Conservation (phyloP, 2,113 vertebrate genomes). For the Kryptolebias marmoratus region DNA sequence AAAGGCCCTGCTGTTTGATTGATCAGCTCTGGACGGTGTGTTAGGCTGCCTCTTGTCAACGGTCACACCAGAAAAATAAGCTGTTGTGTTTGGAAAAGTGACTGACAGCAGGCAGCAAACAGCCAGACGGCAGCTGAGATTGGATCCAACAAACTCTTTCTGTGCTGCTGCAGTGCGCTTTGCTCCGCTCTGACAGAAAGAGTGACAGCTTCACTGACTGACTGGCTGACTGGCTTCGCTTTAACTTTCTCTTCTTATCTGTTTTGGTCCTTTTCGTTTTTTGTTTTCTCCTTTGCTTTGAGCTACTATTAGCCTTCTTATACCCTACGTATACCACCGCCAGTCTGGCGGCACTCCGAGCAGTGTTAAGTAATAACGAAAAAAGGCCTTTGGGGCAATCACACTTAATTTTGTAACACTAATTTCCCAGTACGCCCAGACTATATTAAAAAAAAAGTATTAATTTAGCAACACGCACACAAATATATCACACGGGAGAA, state of each 20-base stretch:
- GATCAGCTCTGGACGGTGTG: constrained; percentile 57
- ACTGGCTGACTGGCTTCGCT: constrained; percentile 28
- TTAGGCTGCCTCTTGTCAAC: constrained; percentile 32
- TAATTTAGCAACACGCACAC: constrained; percentile 24
- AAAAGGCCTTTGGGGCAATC: constrained; percentile 55
- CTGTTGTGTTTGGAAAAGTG: constrained; percentile 62
- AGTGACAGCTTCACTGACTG: constrained; percentile 41
- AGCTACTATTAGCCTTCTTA: constrained; percentile 31
- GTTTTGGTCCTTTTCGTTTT: neutral
- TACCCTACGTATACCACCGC: neutral
- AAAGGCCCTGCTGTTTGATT: constrained; percentile 44
- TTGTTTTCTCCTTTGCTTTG: constrained; percentile 2
- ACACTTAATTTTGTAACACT: constrained; percentile 56
- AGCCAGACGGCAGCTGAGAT: constrained; percentile 56
- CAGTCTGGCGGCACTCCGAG: constrained; percentile 15
- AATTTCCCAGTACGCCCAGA: constrained; percentile 58
- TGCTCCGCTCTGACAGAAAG: constrained; percentile 38
- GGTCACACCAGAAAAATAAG: constrained; percentile 51
- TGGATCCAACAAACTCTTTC: constrained; percentile 53
- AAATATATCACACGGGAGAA: neutral
- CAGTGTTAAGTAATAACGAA: constrained; percentile 62
- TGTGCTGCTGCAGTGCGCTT: constrained; percentile 35
- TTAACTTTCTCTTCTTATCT: constrained; percentile 30
- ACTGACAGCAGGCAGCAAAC: constrained; percentile 65
- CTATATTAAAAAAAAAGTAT: constrained; percentile 38